Conservation (phyloP, 2,888 invertebrate species). For the Geophilus truncorum region DNA sequence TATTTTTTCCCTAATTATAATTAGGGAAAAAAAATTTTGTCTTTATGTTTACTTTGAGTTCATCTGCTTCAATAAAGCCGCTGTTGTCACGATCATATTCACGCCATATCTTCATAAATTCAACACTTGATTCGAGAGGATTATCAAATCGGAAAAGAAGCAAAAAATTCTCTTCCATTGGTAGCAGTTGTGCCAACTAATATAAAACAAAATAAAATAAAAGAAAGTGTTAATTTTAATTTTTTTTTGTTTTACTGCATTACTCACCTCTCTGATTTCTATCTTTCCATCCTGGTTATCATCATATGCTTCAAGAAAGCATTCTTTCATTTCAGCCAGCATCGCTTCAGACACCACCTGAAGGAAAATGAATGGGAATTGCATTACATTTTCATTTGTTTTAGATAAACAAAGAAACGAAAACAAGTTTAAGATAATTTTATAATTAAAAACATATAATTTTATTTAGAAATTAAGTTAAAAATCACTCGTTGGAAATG, state of each 20-base stretch:
- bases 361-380: conserved; percentile 40
- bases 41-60: conserved; percentile 74
- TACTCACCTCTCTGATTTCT: conserved; percentile 89
- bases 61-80: conserved; percentile 90
- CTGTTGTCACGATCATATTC: conserved; percentile 90
- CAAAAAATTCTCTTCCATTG: conserved; percentile 92
- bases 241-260: no score
- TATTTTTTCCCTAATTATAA: background rate
- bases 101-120: conserved; percentile 97
- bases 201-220: conserved; percentile 42
- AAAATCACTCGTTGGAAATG: no score
- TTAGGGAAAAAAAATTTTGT: no score
- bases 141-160: conserved; percentile 88
- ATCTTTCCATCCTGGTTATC: conserved; percentile 94
- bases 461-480: no score
- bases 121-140: conserved; percentile 87
- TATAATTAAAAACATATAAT: no score
- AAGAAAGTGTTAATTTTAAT: no score
- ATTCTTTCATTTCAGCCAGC: conserved; percentile 80
- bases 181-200: conserved; percentile 83
- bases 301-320: conserved; percentile 93
- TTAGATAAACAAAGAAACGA: background rate
- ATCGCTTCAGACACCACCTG: conserved; percentile 87
- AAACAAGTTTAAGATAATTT: no score
- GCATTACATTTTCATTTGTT: background rate